phyloP scores from a whole-genome alignment of 2,113 vertebrate species.

The Brachyistius frenatus region DNA sequence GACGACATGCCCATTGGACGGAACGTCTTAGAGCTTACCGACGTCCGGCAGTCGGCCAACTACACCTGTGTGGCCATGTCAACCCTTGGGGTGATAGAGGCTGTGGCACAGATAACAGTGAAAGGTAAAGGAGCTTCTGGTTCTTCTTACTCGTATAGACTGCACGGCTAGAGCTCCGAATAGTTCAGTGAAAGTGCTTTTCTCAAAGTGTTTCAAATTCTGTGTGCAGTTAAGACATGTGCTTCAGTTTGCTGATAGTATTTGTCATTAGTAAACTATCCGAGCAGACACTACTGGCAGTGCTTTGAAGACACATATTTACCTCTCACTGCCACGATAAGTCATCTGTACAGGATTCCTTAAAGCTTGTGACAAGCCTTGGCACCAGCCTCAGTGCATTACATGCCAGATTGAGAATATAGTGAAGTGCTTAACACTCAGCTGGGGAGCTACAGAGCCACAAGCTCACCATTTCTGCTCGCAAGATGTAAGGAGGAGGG shows the following conservation, averaged over 20 bases:
- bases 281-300: slow-evolving; percentile 18
- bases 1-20: slow-evolving; percentile 99
- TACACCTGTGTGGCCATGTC: slow-evolving; percentile 99
- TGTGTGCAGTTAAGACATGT: not conserved
- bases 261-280: slow-evolving; percentile 27
- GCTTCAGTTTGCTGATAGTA: not conserved
- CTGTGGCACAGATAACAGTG: slow-evolving; percentile 97
- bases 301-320: slow-evolving; percentile 60
- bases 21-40: slow-evolving; percentile 98
- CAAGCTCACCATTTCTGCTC: slow-evolving; percentile 55
- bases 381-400: slow-evolving; percentile 51
- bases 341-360: slow-evolving; percentile 58
- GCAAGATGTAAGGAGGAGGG: slow-evolving; percentile 21
- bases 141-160: not conserved
- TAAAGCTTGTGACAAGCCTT: slow-evolving; percentile 67
- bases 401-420: slow-evolving; percentile 70
- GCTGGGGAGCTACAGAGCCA: slow-evolving; percentile 61
- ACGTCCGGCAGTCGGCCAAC: slow-evolving; percentile 98
- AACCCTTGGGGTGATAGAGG: slow-evolving; percentile 98
- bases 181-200: not conserved
- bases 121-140: slow-evolving; percentile 87
- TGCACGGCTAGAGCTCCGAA: not conserved
- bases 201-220: not conserved
- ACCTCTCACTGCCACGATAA: slow-evolving; percentile 49
- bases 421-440: slow-evolving; percentile 75